Base-by-base conservation (phyloP, 1,140 invertebrate genomes). In the Cataglyphis hispanica region DNA sequence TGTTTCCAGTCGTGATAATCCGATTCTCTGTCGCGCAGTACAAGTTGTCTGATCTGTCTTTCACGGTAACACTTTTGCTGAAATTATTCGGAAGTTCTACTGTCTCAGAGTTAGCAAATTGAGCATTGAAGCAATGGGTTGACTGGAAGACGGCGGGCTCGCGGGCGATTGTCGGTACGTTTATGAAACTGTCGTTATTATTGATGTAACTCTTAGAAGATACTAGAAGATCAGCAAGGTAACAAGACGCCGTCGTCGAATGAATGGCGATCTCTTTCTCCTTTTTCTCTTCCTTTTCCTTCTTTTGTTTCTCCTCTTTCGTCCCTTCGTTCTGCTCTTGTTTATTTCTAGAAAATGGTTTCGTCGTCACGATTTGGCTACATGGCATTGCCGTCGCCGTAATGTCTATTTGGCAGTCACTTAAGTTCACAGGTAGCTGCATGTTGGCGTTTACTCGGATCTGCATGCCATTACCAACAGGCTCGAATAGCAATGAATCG, bases 371-470 rank as follows among this genome's bases (percentile, higher is more conserved):
- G 11, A 70, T 27, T 7, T 66, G 69, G 22, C 43, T 61, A 1
- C 60, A 56, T 0, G 86, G 46, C 5, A 56, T 85, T 13, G 84
- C 64, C 19, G 92, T 93, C 0, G 94, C 93, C 1, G 93, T 95
- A 34, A 95, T 95, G 61, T 94, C 94, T 7, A 95, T 86, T 0
- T 91, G 93, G 46, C 94, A 95, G 7, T 93, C 90, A 34, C 88
- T 91, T 5, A 93, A 70, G 37, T 91, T 92, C 0, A 91, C 85
- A 0, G 94, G 94, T 6, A 94, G 69, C 25, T 93, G 92, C 0
- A 94, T 87, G 0, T 93, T 95, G 0, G 94, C 94, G 53, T 93
- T 93, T 5, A 95, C 89, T n/a, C 92, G 92, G 5, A 95, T 93
- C 31, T 93, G 92, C 22, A 94, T 88, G 25, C 89, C 78, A 19